Evolutionary conservation across 92 coral and sea anemone genomes (phyloP).

Genomic region (Palythoa heliodiscus): DNA sequence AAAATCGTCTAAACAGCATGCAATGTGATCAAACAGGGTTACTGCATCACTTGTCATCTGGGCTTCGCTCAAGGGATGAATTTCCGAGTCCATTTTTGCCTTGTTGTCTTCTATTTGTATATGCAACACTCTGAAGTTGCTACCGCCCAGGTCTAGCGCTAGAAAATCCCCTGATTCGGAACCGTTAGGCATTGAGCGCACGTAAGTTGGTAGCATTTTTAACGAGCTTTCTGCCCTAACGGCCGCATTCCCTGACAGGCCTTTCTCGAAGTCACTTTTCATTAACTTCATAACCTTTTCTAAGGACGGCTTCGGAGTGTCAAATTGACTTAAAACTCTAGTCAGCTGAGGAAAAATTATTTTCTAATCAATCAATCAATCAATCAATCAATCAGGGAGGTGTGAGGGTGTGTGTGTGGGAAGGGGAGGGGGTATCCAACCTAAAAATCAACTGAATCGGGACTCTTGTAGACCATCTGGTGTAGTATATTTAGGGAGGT

Average conservation of each 20-base stretch:
- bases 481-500: too few species aligned
- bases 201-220: constrained; percentile 90
- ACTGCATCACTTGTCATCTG: constrained; percentile 89
- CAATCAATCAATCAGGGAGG: too few species aligned
- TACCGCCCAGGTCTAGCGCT: constrained; percentile 97
- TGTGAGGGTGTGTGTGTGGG: too few species aligned
- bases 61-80: constrained; percentile 79
- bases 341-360: constrained; percentile 53
- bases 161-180: constrained; percentile 86
- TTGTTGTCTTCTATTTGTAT: constrained; percentile 68
- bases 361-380: neutral
- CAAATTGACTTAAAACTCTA: constrained; percentile 56
- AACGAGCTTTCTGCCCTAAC: constrained; percentile 69
- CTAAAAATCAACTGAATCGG: too few species aligned
- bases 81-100: constrained; percentile 82
- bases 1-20: constrained; percentile 85
- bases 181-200: constrained; percentile 87
- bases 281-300: constrained; percentile 74
- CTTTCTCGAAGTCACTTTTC: constrained; percentile 77
- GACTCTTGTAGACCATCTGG: too few species aligned
- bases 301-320: constrained; percentile 71
- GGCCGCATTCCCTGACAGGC: constrained; percentile 82
- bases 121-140: constrained; percentile 87
- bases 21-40: constrained; percentile 92
- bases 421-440: too few species aligned